These are phyloP conservation scores for Setipinna tenuifilis DNA, from an alignment of 2,797 vertebrate genomes.

Conservation along the genomic window DNA sequence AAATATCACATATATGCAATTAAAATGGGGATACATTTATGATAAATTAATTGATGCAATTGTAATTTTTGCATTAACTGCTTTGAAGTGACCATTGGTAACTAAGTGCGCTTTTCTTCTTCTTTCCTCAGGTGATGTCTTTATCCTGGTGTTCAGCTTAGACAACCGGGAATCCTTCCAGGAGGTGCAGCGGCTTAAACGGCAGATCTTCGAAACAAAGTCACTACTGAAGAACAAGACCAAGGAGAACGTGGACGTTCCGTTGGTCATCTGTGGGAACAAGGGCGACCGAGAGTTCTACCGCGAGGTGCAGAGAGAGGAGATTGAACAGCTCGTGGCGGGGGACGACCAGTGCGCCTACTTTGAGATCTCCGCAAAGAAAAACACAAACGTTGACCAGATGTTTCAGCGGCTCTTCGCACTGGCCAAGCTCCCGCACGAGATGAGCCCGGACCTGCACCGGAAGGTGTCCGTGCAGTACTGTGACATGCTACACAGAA, in stretches of 20 bases:
- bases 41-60: neutral
- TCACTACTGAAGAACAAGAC: slow-evolving; percentile 94
- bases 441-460: slow-evolving; percentile 97
- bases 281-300: slow-evolving; percentile 91
- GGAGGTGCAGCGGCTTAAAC: slow-evolving; percentile 92
- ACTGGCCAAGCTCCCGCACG: slow-evolving; percentile 92
- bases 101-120: neutral
- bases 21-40: neutral
- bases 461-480: slow-evolving; percentile 92
- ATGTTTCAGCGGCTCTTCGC: slow-evolving; percentile 95
- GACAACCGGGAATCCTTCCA: slow-evolving; percentile 95
- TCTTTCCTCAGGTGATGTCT: slow-evolving; percentile 85
- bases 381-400: slow-evolving; percentile 92
- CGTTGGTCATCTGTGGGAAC: slow-evolving; percentile 95
- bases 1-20: neutral
- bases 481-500: slow-evolving; percentile 89
- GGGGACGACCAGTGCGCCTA: slow-evolving; percentile 89
- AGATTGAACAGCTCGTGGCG: slow-evolving; percentile 88
- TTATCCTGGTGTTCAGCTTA: slow-evolving; percentile 95
- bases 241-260: slow-evolving; percentile 91
- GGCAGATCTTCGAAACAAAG: slow-evolving; percentile 96
- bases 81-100: neutral
- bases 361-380: slow-evolving; percentile 96
- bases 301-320: slow-evolving; percentile 86
- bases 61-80: neutral